phyloP scores from a whole-genome alignment of 2,888 invertebrate species.

The Troilus luridus region DNA sequence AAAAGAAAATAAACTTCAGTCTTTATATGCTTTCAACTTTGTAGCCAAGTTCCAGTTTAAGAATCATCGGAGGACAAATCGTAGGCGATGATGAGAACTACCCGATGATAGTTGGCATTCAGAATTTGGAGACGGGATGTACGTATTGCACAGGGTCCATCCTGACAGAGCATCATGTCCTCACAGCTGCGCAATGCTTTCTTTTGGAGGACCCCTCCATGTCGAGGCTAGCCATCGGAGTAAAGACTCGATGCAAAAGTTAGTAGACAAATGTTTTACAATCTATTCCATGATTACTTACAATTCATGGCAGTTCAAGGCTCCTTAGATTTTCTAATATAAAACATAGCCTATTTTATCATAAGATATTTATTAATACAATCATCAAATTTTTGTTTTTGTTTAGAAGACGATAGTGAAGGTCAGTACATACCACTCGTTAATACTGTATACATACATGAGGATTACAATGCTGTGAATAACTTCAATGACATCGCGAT shows the following conservation, averaged over 20 bases:
- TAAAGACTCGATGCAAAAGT: not conserved
- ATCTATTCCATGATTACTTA: too few species aligned
- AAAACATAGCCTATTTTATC: too few species aligned
- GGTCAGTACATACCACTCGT: not conserved
- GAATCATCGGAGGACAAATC: not conserved
- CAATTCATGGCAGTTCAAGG: too few species aligned
- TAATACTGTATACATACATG: not conserved
- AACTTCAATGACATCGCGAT: not conserved
- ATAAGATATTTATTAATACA: too few species aligned
- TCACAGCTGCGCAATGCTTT: slow-evolving; percentile 61
- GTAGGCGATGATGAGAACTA: not conserved
- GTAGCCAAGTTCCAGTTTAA: not conserved
- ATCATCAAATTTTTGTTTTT: not conserved
- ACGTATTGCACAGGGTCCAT: slow-evolving; percentile 60
- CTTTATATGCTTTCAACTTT: not conserved
- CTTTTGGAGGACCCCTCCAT: too few species aligned
- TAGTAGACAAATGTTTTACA: not conserved
- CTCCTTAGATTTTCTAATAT: too few species aligned
- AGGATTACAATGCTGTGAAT: not conserved
- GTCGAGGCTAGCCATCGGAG: too few species aligned
- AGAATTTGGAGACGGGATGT: not conserved
- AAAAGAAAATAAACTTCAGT: too few species aligned
- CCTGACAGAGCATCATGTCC: slow-evolving; percentile 57
- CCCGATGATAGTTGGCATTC: slow-evolving; percentile 59
- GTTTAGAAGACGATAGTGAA: not conserved